A percentile compares a stretch with the other conserved stretches of the same genome.
phyloP scores from a whole-genome alignment of 2,113 vertebrate species.

The Sylvilagus bachmani region DNA sequence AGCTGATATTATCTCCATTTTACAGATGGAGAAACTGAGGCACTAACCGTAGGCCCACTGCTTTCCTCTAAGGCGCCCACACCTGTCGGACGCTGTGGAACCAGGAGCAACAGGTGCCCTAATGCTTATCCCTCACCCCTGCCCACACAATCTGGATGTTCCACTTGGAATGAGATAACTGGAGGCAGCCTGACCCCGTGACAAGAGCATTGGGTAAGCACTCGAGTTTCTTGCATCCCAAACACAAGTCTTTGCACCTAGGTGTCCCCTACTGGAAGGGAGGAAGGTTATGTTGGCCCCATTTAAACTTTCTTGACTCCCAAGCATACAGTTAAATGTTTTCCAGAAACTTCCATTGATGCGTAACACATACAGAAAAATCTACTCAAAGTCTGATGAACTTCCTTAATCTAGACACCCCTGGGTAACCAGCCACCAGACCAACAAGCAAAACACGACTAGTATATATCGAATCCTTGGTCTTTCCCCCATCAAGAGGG shows the following conservation, averaged over 20 bases:
- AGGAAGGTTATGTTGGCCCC: rapidly evolving
- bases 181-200: not conserved
- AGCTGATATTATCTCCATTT: not conserved
- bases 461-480: too few relatives aligned
- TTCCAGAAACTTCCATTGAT: not conserved
- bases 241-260: not conserved
- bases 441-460: not conserved
- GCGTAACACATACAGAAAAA: not conserved
- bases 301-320: not conserved
- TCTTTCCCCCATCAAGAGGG: not conserved
- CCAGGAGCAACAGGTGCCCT: not conserved
- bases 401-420: not conserved
- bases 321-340: not conserved
- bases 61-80: not conserved
- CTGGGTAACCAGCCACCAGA: not conserved
- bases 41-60: not conserved
- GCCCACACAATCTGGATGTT: not conserved
- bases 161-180: not conserved
- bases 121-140: not conserved
- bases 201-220: not conserved
- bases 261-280: not conserved
- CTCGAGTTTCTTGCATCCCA: not conserved
- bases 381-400: not conserved
- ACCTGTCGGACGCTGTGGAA: not conserved
- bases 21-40: too few relatives aligned